Base-by-base conservation (phyloP, 2,888 invertebrate genomes). In the Catocala nupta region DNA sequence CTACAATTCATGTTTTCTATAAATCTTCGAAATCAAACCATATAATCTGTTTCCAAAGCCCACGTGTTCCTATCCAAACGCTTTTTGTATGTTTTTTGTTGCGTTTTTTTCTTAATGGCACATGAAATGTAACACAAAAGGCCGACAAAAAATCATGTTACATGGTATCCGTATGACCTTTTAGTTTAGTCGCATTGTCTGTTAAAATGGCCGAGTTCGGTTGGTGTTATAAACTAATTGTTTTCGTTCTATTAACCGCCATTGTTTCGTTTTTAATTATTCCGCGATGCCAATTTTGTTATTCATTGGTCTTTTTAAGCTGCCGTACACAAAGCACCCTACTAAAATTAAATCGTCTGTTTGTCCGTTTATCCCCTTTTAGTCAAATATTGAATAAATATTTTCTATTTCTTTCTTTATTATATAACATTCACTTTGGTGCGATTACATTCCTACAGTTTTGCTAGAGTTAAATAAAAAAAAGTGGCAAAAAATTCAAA, bases 51-150 rank as follows among this genome's bases (percentile, higher is more conserved):
- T 56, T 61, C 59, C 64, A 69, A 72, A 64, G 71, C 81, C 88
- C 89, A 89, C 89, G 90, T 89, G 87, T 87, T 84, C 68, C 61
- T 74, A 78, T 83, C 76, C 76, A 63, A 74, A 79, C 76, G 80
- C 82, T 82, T 71, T 72, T 74, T 77, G 67, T 70, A 78, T 67
- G 68, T 59, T 68, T 70, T 78, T 74, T 78, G 76, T 74, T 74
- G 73, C 75, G 83, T 84, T 73, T 85, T 86, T 85, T 83, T 81
- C 66, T 67, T 63, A 73, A 79, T 77, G 78, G 73, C 77, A 78
- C 76, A 81, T 78, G 80, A 85, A 83, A 83, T 84, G 84, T 81
- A 78, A 81, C 81, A 80, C 75, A 80, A 79, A 73, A 77, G 75
- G 12, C 58, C 55, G 48, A 69, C 65, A 73, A 76, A 77, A 77